Evolutionary conservation across 92 coral and sea anemone species (phyloP).

Genomic region (Diadumene lineata): DNA sequence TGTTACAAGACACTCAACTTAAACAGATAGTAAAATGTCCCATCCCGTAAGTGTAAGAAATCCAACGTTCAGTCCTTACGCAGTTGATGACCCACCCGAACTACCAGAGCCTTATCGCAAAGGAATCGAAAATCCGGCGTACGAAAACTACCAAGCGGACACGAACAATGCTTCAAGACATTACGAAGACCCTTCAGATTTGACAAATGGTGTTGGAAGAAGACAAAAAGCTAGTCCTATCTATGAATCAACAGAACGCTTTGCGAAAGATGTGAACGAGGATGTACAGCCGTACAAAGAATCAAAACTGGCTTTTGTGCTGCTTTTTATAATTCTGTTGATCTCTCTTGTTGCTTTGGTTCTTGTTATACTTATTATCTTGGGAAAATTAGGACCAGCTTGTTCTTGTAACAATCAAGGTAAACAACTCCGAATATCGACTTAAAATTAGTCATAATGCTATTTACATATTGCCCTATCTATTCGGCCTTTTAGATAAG

Average conservation of each 20-base stretch:
- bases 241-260: constrained; percentile 16
- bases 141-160: constrained; percentile 19
- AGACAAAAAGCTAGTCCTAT: constrained; percentile 12
- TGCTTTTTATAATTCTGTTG: constrained; percentile 58
- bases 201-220: not conserved
- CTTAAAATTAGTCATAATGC: not conserved
- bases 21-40: constrained; percentile 6
- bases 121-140: constrained; percentile 28
- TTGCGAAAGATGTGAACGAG: not conserved
- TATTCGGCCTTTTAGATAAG: too few species aligned
- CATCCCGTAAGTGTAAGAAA: not conserved
- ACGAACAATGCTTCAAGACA: constrained; percentile 20
- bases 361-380: constrained; percentile 59
- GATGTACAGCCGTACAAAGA: constrained; percentile 23
- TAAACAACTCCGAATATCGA: not conserved
- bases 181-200: constrained; percentile 19
- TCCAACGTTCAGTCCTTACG: constrained; percentile 41
- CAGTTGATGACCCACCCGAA: constrained; percentile 9
- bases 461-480: not conserved
- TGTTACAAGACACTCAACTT: not conserved
- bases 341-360: constrained; percentile 53
- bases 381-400: constrained; percentile 60
- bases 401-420: constrained; percentile 11
- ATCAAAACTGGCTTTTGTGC: constrained; percentile 40
- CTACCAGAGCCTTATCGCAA: not conserved